Evolutionary conservation across 92 coral and sea anemone species (phyloP), one percentile per base, ranked within the genome.

Genomic region (Phymanthus crucifer): DNA sequence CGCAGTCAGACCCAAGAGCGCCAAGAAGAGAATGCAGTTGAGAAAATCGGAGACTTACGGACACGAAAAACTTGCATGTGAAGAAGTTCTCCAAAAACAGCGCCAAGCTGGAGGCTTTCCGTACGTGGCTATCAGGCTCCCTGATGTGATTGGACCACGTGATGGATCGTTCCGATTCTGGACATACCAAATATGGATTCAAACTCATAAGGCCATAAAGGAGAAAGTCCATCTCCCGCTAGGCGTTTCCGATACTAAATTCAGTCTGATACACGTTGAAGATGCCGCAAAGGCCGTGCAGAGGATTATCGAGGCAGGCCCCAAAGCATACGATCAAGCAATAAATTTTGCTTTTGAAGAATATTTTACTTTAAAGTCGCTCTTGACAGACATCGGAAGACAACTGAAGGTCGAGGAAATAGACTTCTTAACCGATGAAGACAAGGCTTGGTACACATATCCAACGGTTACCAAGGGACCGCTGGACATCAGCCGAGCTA

Each of bases 111-210:
- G 94, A 45, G 99, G 99, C 17, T 89, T 96, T 69, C 98, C 99
- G 40, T 96, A 83, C 74, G 88, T 93, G 23, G 85, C 90, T 0
- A 83, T 96, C 10, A 81, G 99, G 40, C 89, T 96, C 57, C 99
- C 99, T 64, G 95, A 93, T 82, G 99, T 88, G 21, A 91, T 96
- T 48, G 99, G 99, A 66, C 96, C 96, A 83, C 95, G 99, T 70
- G 99, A 96, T 70, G 95, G 87, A 56, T 89, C 94, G 57, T 87
- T 93, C 56, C 94, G 99, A 29, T 93, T 94, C 81, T 96, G 99
- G 99, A 89, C 90, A 26, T 96, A 96, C 72, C 99, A 96, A 80
- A 87, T 96, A 84, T 96, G 99, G 99, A 79, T 93, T 31, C 84
- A 81, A 26, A 83, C 93, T 66, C 99, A 93, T 50, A 86, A 86